phyloP scores from a whole-genome alignment of 2,113 vertebrate genomes.

The Elephas maximus region DNA sequence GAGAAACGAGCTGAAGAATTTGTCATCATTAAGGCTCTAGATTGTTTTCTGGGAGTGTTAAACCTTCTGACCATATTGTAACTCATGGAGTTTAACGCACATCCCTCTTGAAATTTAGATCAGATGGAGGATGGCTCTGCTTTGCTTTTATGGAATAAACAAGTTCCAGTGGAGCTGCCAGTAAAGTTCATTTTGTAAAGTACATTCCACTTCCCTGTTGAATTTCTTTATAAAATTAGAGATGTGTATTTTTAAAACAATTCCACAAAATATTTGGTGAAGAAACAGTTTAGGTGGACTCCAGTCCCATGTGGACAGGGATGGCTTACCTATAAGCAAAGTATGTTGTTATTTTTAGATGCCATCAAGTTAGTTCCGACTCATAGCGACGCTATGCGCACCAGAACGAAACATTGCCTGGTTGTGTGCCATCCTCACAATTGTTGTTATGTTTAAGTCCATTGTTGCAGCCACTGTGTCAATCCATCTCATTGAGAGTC shows the following conservation, averaged over 20 bases:
- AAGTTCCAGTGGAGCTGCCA: not conserved
- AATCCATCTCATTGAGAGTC: too few species aligned
- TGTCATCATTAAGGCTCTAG: constrained; percentile 65
- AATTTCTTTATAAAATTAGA: constrained; percentile 44
- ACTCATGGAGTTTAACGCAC: constrained; percentile 47
- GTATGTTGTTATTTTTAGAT: too few species aligned
- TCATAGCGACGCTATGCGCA: too few species aligned
- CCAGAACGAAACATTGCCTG: too few species aligned
- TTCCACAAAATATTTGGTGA: not conserved
- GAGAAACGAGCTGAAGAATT: constrained; percentile 7
- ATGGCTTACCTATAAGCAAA: too few species aligned
- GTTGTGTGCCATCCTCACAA: too few species aligned
- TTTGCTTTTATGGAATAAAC: constrained; percentile 22
- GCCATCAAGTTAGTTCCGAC: too few species aligned
- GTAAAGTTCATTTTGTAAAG: constrained; percentile 24
- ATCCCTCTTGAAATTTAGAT: constrained; percentile 46
- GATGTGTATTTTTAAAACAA: not conserved
- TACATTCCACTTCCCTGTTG: not conserved
- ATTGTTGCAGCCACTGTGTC: too few species aligned
- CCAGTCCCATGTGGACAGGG: not conserved
- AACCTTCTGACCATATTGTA: constrained; percentile 53
- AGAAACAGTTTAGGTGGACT: not conserved
- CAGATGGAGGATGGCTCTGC: not conserved
- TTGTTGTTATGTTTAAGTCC: too few species aligned
- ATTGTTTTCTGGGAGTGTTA: constrained; percentile 43